These are phyloP conservation scores for Lordiphosa collinella DNA, from an alignment of 1,140 invertebrate genomes.

Conservation along the genomic window DNA sequence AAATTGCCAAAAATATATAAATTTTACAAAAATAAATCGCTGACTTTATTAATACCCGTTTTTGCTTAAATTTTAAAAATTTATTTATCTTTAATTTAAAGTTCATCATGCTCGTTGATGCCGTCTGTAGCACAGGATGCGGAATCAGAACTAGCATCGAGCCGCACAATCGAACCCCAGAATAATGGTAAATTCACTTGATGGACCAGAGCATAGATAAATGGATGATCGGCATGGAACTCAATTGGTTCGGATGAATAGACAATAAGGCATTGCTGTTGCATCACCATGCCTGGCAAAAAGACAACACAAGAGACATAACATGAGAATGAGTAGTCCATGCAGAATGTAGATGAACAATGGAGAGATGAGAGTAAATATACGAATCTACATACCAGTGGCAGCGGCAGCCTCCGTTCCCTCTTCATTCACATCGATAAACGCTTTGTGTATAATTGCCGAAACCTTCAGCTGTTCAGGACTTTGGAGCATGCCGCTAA, in stretches of 20 bases:
- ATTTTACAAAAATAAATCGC: background rate
- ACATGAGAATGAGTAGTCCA: conserved; percentile 4
- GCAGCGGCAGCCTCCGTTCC: conserved; percentile 82
- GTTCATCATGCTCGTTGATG: conserved; percentile 43
- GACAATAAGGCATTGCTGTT: conserved; percentile 45
- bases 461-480: conserved; percentile 80
- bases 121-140: conserved; percentile 1
- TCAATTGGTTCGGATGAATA: conserved; percentile 29
- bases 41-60: conserved; percentile 32
- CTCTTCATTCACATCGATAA: conserved; percentile 82
- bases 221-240: conserved; percentile 71
- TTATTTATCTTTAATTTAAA: conserved; percentile 24
- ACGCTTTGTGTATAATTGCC: conserved; percentile 81
- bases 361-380: conserved; percentile 13
- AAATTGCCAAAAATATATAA: background rate
- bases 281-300: conserved; percentile 46
- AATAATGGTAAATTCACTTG: conserved; percentile 38
- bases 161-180: conserved; percentile 44
- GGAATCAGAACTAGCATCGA: conserved; percentile 14
- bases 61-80: conserved; percentile 1
- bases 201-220: conserved; percentile 58
- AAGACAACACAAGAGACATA: conserved; percentile 36
- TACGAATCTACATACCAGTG: conserved; percentile 60
- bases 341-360: background rate
- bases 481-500: conserved; percentile 82